phyloP scores from a whole-genome alignment of 2,113 vertebrate species.

The Scomber scombrus region DNA sequence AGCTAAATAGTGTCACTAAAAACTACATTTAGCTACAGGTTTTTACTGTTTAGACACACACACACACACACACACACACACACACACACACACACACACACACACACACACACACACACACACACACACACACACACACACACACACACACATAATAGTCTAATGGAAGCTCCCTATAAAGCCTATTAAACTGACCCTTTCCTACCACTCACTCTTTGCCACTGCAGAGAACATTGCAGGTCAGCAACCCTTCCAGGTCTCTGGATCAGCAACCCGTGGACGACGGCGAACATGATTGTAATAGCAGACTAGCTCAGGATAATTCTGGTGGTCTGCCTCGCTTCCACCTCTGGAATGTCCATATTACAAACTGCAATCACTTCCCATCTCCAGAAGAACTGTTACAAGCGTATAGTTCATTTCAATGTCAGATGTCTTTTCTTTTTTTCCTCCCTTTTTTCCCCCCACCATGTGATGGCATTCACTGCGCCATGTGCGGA shows the following conservation, averaged over 20 bases:
- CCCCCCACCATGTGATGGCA: conserved; percentile 54
- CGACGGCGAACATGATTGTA: conserved; percentile 55
- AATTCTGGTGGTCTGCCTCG: conserved; percentile 65
- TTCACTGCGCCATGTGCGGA: conserved; percentile 65
- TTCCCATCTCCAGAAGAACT: conserved; percentile 66
- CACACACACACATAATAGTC: no score
- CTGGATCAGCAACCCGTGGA: conserved; percentile 6
- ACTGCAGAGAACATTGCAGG: background rate
- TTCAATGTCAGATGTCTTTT: conserved; percentile 74
- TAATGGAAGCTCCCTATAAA: background rate
- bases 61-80: no score
- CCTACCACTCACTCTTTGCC: conserved; percentile 6
- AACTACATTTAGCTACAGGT: no score
- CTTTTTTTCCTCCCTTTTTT: background rate
- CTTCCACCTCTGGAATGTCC: conserved; percentile 78
- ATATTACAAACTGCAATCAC: conserved; percentile 68
- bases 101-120: no score
- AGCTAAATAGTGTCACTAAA: no score
- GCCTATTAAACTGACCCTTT: background rate
- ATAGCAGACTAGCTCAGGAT: conserved; percentile 63
- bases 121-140: no score
- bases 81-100: no score
- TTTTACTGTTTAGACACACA: no score
- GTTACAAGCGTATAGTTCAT: conserved; percentile 72
- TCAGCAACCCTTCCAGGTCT: conserved; percentile 8